These are phyloP conservation scores for Allacma fusca DNA, from an alignment of 2,888 invertebrate genomes.

Conservation along the genomic window DNA sequence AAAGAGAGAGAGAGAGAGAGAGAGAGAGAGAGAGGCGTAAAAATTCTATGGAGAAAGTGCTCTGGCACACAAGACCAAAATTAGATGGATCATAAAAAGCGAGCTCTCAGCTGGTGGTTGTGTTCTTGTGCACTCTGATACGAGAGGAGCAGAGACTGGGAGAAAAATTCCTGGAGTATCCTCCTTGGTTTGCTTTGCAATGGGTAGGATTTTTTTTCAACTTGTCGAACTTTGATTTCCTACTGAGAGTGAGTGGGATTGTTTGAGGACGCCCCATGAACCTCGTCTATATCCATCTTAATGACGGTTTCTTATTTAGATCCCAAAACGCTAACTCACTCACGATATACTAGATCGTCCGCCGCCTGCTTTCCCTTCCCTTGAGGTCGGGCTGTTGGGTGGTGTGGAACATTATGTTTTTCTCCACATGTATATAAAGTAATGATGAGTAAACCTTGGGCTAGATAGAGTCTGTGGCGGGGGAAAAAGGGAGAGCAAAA, in stretches of 20 bases:
- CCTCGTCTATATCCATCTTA: constrained; percentile 19
- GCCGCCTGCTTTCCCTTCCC: too few relatives aligned
- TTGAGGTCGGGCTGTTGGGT: too few relatives aligned
- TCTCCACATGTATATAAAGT: too few relatives aligned
- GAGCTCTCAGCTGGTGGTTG: not conserved
- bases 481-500: not conserved
- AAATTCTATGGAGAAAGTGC: too few relatives aligned
- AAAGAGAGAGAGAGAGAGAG: too few relatives aligned
- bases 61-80: not conserved
- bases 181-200: too few relatives aligned
- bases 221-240: constrained; percentile 32
- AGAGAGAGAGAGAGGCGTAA: too few relatives aligned
- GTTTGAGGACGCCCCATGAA: constrained; percentile 26
- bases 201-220: not conserved
- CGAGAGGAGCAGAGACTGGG: constrained; percentile 8
- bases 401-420: too few relatives aligned
- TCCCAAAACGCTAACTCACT: too few relatives aligned
- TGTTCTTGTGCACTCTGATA: constrained; percentile 16
- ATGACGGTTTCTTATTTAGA: constrained; percentile 13
- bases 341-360: too few relatives aligned
- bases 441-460: too few relatives aligned
- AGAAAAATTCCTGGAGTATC: not conserved
- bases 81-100: not conserved
- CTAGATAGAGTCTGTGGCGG: not conserved
- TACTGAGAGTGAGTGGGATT: constrained; percentile 29